Base-by-base conservation (phyloP, 1,140 invertebrate genomes). In the Olivierus martensii region DNA sequence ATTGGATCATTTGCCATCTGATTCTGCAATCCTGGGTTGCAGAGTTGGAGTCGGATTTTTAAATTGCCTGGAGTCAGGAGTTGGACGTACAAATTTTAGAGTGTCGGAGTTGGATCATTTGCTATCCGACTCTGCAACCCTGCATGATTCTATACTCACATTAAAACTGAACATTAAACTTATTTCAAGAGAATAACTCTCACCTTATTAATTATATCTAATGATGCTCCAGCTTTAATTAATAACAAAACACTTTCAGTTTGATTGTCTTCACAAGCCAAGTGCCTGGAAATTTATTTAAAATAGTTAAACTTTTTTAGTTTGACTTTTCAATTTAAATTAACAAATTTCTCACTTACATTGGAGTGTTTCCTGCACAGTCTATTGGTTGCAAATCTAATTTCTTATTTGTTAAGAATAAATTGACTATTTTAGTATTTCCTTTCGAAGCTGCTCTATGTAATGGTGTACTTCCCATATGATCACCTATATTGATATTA, bases 391-490 rank as follows among this genome's bases (percentile, higher is more conserved):
- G 75, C 52, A 74, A 64, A 37, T 72, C 63, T 15, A 73, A 57
- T 37, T 68, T 55, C 36, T 72, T 72, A 41, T 76, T 69, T 43
- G 79, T 78, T 3, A 96, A 70, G 1, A 96, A 74, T 0, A 93
- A 73, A 52, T 84, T 73, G 14, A 95, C 72, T 0, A 91, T 88
- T 22, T 80, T 77, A 10, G 93, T 66, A 63, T 93, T 89, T 1
- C 92, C 92, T 65, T 88, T 79, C 51, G 84, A 79, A 0, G 89
- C 85, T 0, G 91, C 87, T 72, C 46, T 75, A 66, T 95, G 90
- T 2, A 95, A 82, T 0, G 91, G 87, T 0, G 90, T 93, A 67
- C 91, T 83, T n/a, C 92, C 92, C 55, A 80, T 69, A 46, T 77
- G 73, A 67, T 93, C 87, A 35, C 66, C 65, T 39, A 81, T 76